Base-by-base conservation (phyloP, 2,888 invertebrate genomes). In the Orthosia cruda region DNA sequence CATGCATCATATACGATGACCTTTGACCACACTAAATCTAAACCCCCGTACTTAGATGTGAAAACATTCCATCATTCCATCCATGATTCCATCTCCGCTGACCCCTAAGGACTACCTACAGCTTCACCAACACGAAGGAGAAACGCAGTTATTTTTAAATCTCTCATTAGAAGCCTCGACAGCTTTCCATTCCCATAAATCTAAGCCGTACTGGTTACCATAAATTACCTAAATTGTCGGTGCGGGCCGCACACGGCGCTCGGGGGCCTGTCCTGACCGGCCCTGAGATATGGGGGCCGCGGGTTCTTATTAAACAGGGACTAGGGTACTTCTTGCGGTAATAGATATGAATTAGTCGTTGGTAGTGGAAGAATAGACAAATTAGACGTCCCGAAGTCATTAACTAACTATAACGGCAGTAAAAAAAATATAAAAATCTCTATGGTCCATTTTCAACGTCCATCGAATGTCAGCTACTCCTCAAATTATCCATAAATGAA, bases 211-310 rank as follows among this genome's bases (percentile, higher is more conserved):
- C 71, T 83, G 76, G 77, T 84, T 72, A 85, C 64, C 82, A 88
- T 88, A 91, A 90, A 90, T 90, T 87, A 90, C 86, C 80, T 88
- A 90, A 91, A 89, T 90, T 82, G 85, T 89, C 79, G 78, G 77
- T 52, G 78, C 77, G 65, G 84, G 83, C 90, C 90, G 77, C 89
- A 88, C 90, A 87, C 77, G 61, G 71, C 70, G 88, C 81, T 83
- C 70, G 65, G 66, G 77, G 88, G 81, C 87, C 78, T 84, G 72
- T 74, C 72, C 72, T 61, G 69, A 63, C 70, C 50, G 78, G 67
- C 77, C 74, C 80, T 83, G 71, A 78, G 77, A 77, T 83, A 84
- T 84, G 80, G 47, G 59, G 47, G 68, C 77, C 82, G 26, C 32
- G 70, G 80, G 84, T 72, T 45, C 83, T 77, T 84, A 77, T 85